These are phyloP conservation scores for Cotesia glomerata DNA, from an alignment of 1,140 invertebrate genomes.

Conservation along the genomic window DNA sequence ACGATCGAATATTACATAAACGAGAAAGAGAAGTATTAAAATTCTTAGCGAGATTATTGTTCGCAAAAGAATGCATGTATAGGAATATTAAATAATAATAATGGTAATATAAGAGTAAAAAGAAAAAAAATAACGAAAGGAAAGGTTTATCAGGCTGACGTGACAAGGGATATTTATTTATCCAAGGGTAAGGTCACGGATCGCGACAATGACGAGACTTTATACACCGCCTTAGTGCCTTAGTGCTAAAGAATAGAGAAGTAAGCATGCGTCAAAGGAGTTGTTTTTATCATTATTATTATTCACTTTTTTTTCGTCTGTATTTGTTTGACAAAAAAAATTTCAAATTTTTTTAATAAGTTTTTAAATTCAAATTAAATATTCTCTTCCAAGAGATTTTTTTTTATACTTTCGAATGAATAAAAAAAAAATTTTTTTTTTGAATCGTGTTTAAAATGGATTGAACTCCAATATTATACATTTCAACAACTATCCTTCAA, in stretches of 20 bases:
- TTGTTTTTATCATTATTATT: not conserved
- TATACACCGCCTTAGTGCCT: conserved; percentile 3
- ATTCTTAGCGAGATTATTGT: no score
- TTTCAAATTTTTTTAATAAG: not conserved
- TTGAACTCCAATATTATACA: no score
- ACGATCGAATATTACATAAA: no score
- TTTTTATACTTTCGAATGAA: no score
- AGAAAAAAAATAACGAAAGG: conserved; percentile 7
- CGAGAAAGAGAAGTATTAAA: no score
- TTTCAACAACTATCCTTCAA: no score
- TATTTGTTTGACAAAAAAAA: not conserved
- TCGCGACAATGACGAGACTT: conserved; percentile 20
- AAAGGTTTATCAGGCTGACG: conserved; percentile 32
- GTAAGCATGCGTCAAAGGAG: conserved; percentile 7
- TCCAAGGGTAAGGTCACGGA: conserved; percentile 51
- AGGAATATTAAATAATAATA: no score
- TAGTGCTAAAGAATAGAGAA: not conserved
- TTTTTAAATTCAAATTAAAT: no score
- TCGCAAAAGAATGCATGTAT: no score
- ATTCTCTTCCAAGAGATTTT: no score
- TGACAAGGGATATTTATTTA: conserved; percentile 48
- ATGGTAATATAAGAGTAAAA: not conserved
- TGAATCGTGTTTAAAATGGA: no score
- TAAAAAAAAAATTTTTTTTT: no score
- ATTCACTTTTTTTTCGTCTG: not conserved